Conservation (phyloP, 64 coral and sea anemone species). For the Anthopleura sola region DNA sequence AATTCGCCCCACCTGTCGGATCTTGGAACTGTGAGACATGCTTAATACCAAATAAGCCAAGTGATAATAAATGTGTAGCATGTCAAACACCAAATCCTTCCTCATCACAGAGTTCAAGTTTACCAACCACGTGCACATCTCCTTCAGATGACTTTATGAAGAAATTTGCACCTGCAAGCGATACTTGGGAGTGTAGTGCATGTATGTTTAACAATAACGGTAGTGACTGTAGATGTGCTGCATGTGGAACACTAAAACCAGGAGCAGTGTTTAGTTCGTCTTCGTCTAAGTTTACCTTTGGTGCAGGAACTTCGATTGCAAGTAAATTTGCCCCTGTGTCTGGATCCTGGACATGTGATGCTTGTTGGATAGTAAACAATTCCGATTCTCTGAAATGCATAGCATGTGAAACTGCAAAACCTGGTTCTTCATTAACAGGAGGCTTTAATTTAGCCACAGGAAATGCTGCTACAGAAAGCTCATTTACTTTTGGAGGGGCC, state of each 20-base stretch:
- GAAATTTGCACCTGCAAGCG: conserved; percentile 57
- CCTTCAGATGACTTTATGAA: conserved; percentile 43
- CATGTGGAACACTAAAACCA: conserved; percentile 58
- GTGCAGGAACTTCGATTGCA: conserved; percentile 3
- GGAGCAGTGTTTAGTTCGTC: conserved; percentile 8
- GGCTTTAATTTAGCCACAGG: conserved; percentile 10
- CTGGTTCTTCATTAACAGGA: conserved; percentile 21
- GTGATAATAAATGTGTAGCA: conserved; percentile 57
- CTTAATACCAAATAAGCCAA: conserved; percentile 53
- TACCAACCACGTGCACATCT: neutral
- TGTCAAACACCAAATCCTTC: conserved; percentile 58
- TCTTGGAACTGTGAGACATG: conserved; percentile 71
- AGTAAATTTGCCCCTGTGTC: conserved; percentile 54
- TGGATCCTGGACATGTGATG: conserved; percentile 82
- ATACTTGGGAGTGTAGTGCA: conserved; percentile 60
- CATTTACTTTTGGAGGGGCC: conserved; percentile 53
- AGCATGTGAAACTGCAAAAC: conserved; percentile 68
- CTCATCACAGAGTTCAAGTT: neutral
- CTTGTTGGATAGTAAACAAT: conserved; percentile 71
- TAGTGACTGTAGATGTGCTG: conserved; percentile 41
- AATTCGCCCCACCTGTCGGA: conserved; percentile 48
- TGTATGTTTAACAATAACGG: conserved; percentile 53
- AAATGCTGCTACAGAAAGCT: neutral
- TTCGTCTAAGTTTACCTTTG: neutral
- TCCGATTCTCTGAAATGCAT: conserved; percentile 22